Evolutionary conservation across 2,113 vertebrate species (phyloP).

Genomic region (Triplophysa dalaica): DNA sequence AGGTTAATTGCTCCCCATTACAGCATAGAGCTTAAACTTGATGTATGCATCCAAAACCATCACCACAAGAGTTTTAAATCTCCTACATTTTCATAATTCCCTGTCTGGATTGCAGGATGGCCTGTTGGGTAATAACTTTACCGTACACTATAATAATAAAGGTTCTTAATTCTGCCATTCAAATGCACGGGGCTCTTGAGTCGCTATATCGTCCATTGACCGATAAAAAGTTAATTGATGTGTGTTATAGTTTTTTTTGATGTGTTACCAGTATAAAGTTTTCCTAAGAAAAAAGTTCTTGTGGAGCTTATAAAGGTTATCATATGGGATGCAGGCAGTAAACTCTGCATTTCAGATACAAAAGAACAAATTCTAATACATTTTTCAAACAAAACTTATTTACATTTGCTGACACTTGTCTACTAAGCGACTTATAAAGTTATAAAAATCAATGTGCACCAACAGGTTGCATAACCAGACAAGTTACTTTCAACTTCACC

Average conservation of each 20-base stretch:
- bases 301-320: too few relatives aligned
- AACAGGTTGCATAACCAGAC: not conserved
- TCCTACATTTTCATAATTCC: not conserved
- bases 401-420: too few relatives aligned
- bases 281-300: not conserved
- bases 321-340: too few relatives aligned
- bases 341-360: too few relatives aligned
- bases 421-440: too few relatives aligned
- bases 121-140: not conserved
- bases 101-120: not conserved
- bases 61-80: slow-evolving; percentile 32
- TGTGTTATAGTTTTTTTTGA: not conserved
- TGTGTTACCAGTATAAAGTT: too few relatives aligned
- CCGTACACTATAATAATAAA: not conserved
- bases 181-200: not conserved
- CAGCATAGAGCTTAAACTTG: slow-evolving; percentile 48
- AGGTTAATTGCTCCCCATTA: slow-evolving; percentile 60
- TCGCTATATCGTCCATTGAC: too few relatives aligned
- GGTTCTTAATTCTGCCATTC: not conserved
- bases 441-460: not conserved
- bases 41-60: slow-evolving; percentile 38
- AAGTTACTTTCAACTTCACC: not conserved
- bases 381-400: too few relatives aligned
- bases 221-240: not conserved
- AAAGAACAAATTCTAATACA: too few relatives aligned